A percentile compares a stretch with the other conserved stretches of the same genome.
Evolutionary conservation across 2,888 invertebrate genomes (phyloP).

Genomic region (Cacoxenus indagator): DNA sequence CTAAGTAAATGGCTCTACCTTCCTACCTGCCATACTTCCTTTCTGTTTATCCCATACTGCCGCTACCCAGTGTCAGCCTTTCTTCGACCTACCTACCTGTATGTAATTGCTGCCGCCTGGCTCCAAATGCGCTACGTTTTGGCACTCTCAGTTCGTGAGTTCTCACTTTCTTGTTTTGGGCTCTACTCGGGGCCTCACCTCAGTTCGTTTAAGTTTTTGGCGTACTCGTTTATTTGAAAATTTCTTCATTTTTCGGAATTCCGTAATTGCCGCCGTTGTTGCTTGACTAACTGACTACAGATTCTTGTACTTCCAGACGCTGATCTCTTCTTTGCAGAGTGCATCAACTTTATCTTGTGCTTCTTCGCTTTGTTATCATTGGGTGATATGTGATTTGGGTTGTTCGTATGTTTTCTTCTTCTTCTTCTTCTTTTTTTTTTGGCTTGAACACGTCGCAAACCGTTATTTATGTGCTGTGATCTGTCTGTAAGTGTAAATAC

Average conservation of each 20-base stretch:
- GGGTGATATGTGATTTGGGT: slow-evolving; percentile 5
- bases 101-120: slow-evolving; percentile 10
- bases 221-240: slow-evolving; percentile 55
- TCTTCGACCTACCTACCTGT: too few relatives aligned
- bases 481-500: slow-evolving; percentile 11
- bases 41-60: too few relatives aligned
- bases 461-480: slow-evolving; percentile 2
- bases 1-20: slow-evolving; percentile 47
- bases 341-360: background rate
- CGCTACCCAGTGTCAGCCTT: too few relatives aligned
- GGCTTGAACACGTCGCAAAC: background rate
- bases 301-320: background rate
- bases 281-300: background rate
- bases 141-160: slow-evolving; percentile 36
- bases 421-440: background rate
- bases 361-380: background rate
- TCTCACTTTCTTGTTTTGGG: slow-evolving; percentile 49
- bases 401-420: background rate
- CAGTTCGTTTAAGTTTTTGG: slow-evolving; percentile 22
- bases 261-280: slow-evolving; percentile 50
- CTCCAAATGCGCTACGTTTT: background rate
- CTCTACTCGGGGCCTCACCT: too few relatives aligned
- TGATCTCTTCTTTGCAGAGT: background rate
- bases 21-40: background rate
- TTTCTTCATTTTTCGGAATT: slow-evolving; percentile 63